Conservation (phyloP, 2,888 invertebrate genomes). For the Actias luna region DNA sequence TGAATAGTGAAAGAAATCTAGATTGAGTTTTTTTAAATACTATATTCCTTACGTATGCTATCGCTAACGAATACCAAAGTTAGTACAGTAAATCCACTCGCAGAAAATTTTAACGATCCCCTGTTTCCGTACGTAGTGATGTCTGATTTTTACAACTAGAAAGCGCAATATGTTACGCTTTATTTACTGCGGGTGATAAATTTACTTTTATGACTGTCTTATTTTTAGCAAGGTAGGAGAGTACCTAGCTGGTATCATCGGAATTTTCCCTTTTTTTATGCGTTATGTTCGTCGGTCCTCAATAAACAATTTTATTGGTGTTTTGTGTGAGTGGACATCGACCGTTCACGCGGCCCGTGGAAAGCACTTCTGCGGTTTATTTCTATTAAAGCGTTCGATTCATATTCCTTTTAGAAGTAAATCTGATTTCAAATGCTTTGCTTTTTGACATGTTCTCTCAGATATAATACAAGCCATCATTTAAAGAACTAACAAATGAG, state of each 20-base stretch:
- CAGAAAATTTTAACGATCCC: constrained; percentile 40
- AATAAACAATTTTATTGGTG: constrained; percentile 69
- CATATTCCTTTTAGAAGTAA: neutral
- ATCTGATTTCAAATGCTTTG: neutral
- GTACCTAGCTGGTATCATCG: constrained; percentile 32
- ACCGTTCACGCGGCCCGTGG: constrained; percentile 30
- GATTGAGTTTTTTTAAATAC: neutral
- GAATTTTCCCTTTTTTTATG: constrained; percentile 60
- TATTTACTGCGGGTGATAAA: constrained; percentile 74
- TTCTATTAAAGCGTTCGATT: constrained; percentile 13
- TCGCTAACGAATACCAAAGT: neutral
- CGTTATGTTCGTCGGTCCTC: constrained; percentile 44
- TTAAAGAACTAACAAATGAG: too few species aligned
- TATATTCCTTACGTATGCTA: neutral
- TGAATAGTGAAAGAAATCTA: neutral
- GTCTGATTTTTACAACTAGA: constrained; percentile 55
- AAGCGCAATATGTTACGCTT: constrained; percentile 69
- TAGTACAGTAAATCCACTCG: neutral
- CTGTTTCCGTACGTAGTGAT: constrained; percentile 44
- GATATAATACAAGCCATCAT: neutral
- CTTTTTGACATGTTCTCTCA: neutral
- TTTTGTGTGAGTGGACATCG: constrained; percentile 34
- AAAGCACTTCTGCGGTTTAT: constrained; percentile 16
- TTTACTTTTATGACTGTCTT: constrained; percentile 73
- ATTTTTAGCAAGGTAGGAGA: constrained; percentile 57